Evolutionary conservation across 2,888 invertebrate species (phyloP), one percentile per base, ranked within the genome.

Genomic region (Cistogaster globosa): DNA sequence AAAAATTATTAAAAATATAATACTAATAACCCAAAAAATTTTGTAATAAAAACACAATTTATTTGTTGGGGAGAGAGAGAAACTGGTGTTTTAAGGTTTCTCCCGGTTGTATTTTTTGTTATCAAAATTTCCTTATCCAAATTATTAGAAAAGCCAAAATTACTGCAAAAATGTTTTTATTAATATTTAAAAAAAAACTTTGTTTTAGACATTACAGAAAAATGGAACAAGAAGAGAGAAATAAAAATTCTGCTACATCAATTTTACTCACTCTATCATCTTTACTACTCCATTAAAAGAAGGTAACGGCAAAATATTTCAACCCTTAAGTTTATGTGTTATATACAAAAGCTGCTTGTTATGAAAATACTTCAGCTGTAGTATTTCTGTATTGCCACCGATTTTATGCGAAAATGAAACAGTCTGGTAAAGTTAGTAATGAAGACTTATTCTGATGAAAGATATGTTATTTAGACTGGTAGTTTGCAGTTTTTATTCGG

Each of bases 271-370:
- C 58, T 68, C 76, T 14, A 26, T 36, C 9, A 2, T 18, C 16
- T 5, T 55, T 26, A 26, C 16, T 5, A 26, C 2, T 9, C 0
- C n/a, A 20, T 63, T 36, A 48, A 18, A 20, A 18, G 8, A 57
- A 14, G 38, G 36, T 57, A 79, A 79, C 65, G 36, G 26, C 11
- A 5, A 38, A 38, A 14, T 26, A 51, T 63, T n/a, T 16, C 8
- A 65, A 65, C 65, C 79, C 79, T 20, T 51, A 67, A 48, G 11
- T 12, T 18, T 18, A 4, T 42, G 14, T 12, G 0, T n/a, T 22
- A 3, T 58, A 79, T 79, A 84, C 18, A 22, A 71, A 75, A 84
- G 83, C 69, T 84, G 32, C 1, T 2, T 36, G 51, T 12, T 79
- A 22, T 48, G 69, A 75, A 79, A 75, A 14, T 16, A 3, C 0